Evolutionary conservation across 2,888 invertebrate species (phyloP), one percentile per base, ranked within the genome.

Genomic region (Platycheirus rosarum): DNA sequence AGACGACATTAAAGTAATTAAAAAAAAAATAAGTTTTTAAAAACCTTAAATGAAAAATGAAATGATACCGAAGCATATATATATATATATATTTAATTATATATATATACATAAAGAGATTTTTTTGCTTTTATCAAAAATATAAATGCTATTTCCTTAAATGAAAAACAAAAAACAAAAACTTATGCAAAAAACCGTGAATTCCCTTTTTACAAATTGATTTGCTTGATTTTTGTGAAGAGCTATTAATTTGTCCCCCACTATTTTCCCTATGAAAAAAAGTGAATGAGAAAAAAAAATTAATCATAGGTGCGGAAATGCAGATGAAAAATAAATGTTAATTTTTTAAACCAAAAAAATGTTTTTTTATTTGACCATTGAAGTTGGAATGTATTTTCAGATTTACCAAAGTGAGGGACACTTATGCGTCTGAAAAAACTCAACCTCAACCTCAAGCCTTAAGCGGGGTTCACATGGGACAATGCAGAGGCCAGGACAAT

Each of bases 111-210:
- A 23, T 23, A 6, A 73, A 55, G 57, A 71, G 66, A 66, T 80
- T 71, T 80, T 80, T 86, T 75, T 85, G 73, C 84, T 71, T 73
- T 69, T 60, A 78, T 85, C 76, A 75, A 60, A 82, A 86, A 87
- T 85, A 86, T 86, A 87, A 87, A 85, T 77, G 77, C 78, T 78
- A 78, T 84, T 78, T 78, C 84, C 78, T 86, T 86, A 87, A 85
- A 85, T 85, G 62, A 84, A 73, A 71, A 84, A 79, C n/a, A 62
- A 8, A 57, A 70, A 63, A 48, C 13, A 80, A 79, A 77, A 65
- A 26, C n/a, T n/a, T n/a, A n/a, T n/a, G n/a, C 44, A 62, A 84
- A 86, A 86, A 85, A 85, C 85, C 77, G 42, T 63, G 51, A 65
- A 63, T 74, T 70, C 62, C 70, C 68, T 53, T 74, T 80, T 68